phyloP scores from a whole-genome alignment of 1,140 invertebrate species.

The Macrosteles quadrilineatus region DNA sequence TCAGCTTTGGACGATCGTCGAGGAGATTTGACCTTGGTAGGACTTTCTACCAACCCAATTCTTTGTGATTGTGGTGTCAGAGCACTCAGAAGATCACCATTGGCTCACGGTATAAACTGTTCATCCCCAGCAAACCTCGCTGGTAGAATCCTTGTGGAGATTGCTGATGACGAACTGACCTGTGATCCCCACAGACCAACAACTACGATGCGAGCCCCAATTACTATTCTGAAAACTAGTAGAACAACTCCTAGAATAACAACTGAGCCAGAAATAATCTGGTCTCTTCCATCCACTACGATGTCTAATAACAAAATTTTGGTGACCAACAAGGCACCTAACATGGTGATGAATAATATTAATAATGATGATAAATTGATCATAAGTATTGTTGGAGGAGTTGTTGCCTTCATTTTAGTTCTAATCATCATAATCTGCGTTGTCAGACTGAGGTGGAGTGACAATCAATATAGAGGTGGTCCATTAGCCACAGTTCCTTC shows the following conservation, averaged over 20 bases:
- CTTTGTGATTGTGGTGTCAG: slow-evolving; percentile 82
- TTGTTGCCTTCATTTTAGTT: slow-evolving; percentile 86
- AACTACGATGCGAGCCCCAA: slow-evolving; percentile 52
- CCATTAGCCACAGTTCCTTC: slow-evolving; percentile 61
- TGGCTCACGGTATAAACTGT: slow-evolving; percentile 63
- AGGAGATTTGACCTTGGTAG: slow-evolving; percentile 68
- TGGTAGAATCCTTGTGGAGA: slow-evolving; percentile 66
- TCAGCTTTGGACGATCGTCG: slow-evolving; percentile 76
- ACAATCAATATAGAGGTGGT: slow-evolving; percentile 65
- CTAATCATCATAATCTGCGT: slow-evolving; percentile 87
- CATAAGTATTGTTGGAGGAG: slow-evolving; percentile 88
- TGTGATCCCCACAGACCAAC: slow-evolving; percentile 61
- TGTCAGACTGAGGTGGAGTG: slow-evolving; percentile 64
- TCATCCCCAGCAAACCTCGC: slow-evolving; percentile 65
- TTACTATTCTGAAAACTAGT: slow-evolving; percentile 49
- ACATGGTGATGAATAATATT: slow-evolving; percentile 52
- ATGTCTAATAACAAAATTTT: slow-evolving; percentile 56
- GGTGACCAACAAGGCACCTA: slow-evolving; percentile 51
- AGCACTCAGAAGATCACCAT: slow-evolving; percentile 61
- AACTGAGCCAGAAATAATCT: slow-evolving; percentile 81
- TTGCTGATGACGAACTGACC: slow-evolving; percentile 76
- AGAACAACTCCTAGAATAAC: slow-evolving; percentile 52
- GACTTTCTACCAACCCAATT: slow-evolving; percentile 75
- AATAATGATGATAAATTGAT: slow-evolving; percentile 89
- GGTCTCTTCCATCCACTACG: slow-evolving; percentile 72